phyloP scores from a whole-genome alignment of 2,888 invertebrate genomes.

The Nemotelus nigrinus region DNA sequence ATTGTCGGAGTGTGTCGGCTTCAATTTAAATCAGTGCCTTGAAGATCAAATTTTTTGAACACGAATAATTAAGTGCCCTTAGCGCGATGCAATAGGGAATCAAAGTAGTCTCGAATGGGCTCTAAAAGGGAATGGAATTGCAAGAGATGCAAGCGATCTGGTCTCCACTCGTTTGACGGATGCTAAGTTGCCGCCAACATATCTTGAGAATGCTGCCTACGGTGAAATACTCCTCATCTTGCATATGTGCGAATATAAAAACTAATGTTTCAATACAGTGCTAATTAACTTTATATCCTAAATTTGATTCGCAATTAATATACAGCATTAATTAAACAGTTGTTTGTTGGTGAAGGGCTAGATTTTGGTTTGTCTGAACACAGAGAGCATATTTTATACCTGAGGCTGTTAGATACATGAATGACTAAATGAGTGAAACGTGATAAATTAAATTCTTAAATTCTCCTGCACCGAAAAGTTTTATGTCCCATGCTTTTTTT shows the following conservation, averaged over 20 bases:
- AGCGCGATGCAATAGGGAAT: neutral
- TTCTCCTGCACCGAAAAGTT: no score
- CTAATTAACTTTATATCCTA: conserved; percentile 52
- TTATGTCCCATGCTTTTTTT: no score
- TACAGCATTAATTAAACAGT: conserved; percentile 23
- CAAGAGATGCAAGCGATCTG: neutral
- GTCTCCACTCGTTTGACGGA: conserved; percentile 11
- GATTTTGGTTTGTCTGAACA: no score
- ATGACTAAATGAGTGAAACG: no score
- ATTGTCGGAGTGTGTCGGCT: conserved; percentile 49
- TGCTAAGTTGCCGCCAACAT: conserved; percentile 3
- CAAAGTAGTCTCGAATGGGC: neutral
- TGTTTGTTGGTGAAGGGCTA: no score
- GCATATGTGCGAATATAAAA: neutral
- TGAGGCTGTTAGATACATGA: no score
- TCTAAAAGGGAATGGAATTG: neutral
- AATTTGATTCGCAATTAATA: conserved; percentile 52
- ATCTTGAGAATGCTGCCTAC: neutral
- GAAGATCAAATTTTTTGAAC: conserved; percentile 15
- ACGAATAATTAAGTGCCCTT: conserved; percentile 16
- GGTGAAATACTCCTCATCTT: neutral
- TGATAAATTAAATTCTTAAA: no score
- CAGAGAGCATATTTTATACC: no score
- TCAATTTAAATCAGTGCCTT: conserved; percentile 49
- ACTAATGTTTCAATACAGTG: neutral